Evolutionary conservation across 2,888 invertebrate genomes (phyloP).

Genomic region (Macaria notata): DNA sequence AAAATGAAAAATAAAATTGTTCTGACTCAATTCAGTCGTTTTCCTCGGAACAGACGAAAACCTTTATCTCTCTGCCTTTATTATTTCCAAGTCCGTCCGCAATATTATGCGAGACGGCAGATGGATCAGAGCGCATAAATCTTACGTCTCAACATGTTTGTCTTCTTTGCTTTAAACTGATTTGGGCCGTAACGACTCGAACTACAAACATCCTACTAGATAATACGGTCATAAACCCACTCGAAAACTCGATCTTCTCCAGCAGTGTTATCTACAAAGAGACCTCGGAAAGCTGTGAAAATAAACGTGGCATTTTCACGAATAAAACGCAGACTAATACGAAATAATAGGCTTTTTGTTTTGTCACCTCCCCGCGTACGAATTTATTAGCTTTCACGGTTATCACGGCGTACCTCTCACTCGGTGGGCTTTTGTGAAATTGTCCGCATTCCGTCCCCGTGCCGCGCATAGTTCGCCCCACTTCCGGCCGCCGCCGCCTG

Average conservation of each 20-base stretch:
- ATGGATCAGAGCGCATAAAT: slow-evolving; percentile 78
- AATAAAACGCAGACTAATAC: slow-evolving; percentile 36
- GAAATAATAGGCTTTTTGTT: slow-evolving; percentile 60
- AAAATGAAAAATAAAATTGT: slow-evolving; percentile 72
- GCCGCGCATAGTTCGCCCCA: slow-evolving; percentile 62
- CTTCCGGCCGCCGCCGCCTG: slow-evolving; percentile 55
- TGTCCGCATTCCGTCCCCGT: slow-evolving; percentile 64
- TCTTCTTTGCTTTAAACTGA: slow-evolving; percentile 39
- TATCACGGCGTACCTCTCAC: slow-evolving; percentile 71
- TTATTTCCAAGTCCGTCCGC: slow-evolving; percentile 74
- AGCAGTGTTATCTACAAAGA: slow-evolving; percentile 27
- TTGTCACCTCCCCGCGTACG: slow-evolving; percentile 59
- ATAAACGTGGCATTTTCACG: slow-evolving; percentile 31
- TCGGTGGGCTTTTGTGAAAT: slow-evolving; percentile 70
- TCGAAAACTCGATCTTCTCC: slow-evolving; percentile 24
- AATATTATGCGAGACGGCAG: slow-evolving; percentile 75
- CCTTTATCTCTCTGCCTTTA: slow-evolving; percentile 71
- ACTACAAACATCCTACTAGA: background rate
- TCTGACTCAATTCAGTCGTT: slow-evolving; percentile 64
- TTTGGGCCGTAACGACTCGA: slow-evolving; percentile 1
- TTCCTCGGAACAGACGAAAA: slow-evolving; percentile 65
- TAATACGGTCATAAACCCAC: slow-evolving; percentile 28
- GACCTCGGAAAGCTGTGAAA: slow-evolving; percentile 29
- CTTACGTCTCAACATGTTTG: slow-evolving; percentile 74
- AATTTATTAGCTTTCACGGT: slow-evolving; percentile 73